Conservation (phyloP, 2,888 invertebrate species). For the Cyclophora albipunctata region DNA sequence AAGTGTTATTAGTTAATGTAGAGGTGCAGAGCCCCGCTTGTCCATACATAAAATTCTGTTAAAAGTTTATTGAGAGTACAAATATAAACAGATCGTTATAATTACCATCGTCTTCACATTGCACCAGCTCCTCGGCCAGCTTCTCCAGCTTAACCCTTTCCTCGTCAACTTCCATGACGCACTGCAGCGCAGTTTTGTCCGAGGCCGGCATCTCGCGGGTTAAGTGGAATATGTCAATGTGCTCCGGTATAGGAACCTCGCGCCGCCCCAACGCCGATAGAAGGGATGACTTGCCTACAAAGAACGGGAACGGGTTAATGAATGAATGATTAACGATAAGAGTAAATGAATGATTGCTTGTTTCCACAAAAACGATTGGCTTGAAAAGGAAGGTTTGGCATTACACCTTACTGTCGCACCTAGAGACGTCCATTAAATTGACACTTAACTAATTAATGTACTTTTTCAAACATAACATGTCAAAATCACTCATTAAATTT, state of each 20-base stretch:
- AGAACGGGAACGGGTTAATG: neutral
- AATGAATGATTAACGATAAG: conserved; percentile 1
- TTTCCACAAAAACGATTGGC: too few relatives aligned
- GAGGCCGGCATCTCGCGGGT: conserved; percentile 99
- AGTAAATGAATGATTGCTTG: neutral
- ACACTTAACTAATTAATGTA: too few relatives aligned
- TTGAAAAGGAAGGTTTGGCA: too few relatives aligned
- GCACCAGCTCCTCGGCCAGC: conserved; percentile 91
- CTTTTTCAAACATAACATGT: too few relatives aligned
- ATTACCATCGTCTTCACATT: conserved; percentile 89
- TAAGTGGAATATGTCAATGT: conserved; percentile 98
- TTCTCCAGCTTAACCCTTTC: conserved; percentile 93
- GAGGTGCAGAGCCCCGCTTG: too few relatives aligned
- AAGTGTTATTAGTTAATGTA: too few relatives aligned
- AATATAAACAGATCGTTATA: neutral
- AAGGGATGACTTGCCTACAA: conserved; percentile 91
- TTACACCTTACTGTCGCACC: too few relatives aligned
- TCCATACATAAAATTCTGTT: too few relatives aligned
- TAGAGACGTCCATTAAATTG: too few relatives aligned
- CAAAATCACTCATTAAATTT: too few relatives aligned
- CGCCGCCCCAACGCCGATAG: conserved; percentile 93
- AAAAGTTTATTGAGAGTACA: too few relatives aligned
- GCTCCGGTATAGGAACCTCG: conserved; percentile 96
- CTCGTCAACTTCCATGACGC: conserved; percentile 99
- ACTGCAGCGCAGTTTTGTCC: conserved; percentile 94